Conservation (phyloP, 2,888 invertebrate species). For the Luperina nickerlii region DNA sequence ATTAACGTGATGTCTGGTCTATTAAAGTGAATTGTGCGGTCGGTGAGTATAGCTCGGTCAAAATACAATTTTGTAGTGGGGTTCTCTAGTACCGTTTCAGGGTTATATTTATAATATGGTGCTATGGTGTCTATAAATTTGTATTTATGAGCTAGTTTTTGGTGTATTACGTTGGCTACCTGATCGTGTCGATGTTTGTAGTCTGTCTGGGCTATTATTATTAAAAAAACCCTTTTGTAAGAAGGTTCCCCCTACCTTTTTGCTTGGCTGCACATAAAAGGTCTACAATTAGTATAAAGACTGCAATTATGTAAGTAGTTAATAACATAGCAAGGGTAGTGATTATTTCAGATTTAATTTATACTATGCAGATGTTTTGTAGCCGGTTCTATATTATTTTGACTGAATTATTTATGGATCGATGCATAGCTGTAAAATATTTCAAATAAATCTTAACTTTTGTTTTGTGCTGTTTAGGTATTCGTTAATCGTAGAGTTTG, state of each 20-base stretch:
- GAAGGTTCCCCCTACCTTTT: slow-evolving; percentile 33
- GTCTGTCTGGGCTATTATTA: too few species aligned
- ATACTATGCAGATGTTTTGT: slow-evolving; percentile 47
- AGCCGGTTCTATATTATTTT: neutral
- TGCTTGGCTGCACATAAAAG: slow-evolving; percentile 46
- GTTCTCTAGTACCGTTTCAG: too few species aligned
- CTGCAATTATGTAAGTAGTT: slow-evolving; percentile 52
- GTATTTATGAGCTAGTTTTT: too few species aligned
- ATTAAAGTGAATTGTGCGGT: too few species aligned
- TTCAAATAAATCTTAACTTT: neutral
- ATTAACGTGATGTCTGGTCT: too few species aligned
- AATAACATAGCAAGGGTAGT: slow-evolving; percentile 48
- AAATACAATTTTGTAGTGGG: too few species aligned
- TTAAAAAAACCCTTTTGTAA: slow-evolving; percentile 18
- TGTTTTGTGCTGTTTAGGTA: neutral
- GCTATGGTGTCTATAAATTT: too few species aligned
- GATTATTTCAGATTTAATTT: slow-evolving; percentile 57
- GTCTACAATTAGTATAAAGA: slow-evolving; percentile 54
- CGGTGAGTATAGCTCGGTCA: too few species aligned
- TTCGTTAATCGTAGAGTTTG: too few species aligned
- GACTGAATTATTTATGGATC: slow-evolving; percentile 6
- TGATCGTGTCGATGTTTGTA: too few species aligned
- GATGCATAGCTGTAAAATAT: neutral
- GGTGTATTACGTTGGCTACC: too few species aligned
- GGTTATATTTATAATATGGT: too few species aligned